A percentile compares a stretch with the other conserved stretches of the same genome.
phyloP scores from a whole-genome alignment of 2,113 vertebrate species.

The Spilogale gracilis region DNA sequence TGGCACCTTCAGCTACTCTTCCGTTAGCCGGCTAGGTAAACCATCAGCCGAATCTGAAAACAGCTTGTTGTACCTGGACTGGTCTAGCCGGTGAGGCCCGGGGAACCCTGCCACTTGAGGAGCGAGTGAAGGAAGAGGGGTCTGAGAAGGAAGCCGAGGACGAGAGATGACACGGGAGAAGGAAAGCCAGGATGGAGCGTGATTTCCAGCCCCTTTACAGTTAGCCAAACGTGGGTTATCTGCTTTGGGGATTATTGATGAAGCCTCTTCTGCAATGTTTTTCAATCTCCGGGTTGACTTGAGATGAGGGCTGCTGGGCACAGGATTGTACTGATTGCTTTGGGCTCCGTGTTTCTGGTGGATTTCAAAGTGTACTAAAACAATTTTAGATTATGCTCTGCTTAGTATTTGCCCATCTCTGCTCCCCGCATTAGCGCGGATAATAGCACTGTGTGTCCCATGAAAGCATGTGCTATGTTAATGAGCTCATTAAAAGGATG shows the following conservation, averaged over 20 bases:
- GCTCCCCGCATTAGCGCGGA: neutral
- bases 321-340: neutral
- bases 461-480: conserved; percentile 26
- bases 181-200: neutral
- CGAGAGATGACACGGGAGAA: neutral
- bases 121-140: neutral
- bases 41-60: neutral
- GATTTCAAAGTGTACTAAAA: conserved; percentile 13
- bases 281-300: neutral
- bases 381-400: neutral
- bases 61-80: neutral
- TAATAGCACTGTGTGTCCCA: neutral
- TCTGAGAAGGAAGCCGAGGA: neutral
- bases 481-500: conserved; percentile 53
- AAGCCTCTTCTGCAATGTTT: neutral
- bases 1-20: neutral
- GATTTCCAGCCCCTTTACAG: neutral
- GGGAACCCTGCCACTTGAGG: neutral
- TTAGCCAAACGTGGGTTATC: neutral
- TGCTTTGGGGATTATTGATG: neutral
- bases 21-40: neutral
- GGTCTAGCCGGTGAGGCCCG: neutral
- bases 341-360: neutral
- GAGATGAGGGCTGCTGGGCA: neutral
- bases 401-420: conserved; percentile 46